Evolutionary conservation across 2,113 vertebrate genomes (phyloP).

Genomic region (Siphamia tubifer): DNA sequence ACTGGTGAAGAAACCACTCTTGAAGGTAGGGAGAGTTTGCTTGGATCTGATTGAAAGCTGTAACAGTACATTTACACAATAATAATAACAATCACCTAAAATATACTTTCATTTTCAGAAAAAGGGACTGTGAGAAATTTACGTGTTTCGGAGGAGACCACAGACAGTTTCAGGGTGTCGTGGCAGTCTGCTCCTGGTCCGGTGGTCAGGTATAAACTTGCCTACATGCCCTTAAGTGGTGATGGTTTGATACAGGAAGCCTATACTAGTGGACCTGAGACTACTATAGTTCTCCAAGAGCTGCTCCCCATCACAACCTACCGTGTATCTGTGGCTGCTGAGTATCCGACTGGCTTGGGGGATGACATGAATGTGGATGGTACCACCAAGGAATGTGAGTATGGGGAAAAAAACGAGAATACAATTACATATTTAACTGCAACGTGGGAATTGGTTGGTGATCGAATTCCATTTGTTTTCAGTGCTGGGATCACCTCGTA

Average conservation of each 20-base stretch:
- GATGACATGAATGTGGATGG: slow-evolving; percentile 83
- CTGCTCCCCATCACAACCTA: slow-evolving; percentile 92
- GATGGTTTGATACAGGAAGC: slow-evolving; percentile 83
- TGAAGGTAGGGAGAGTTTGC: slow-evolving; percentile 81
- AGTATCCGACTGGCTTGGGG: slow-evolving; percentile 86
- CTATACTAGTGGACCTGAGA: slow-evolving; percentile 84
- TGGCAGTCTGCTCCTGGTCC: slow-evolving; percentile 91
- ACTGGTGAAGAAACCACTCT: slow-evolving; percentile 91
- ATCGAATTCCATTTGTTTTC: slow-evolving; percentile 36
- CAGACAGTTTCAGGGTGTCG: slow-evolving; percentile 91
- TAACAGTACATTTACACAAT: neutral
- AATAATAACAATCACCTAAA: neutral
- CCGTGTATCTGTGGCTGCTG: slow-evolving; percentile 88
- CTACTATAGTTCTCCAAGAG: slow-evolving; percentile 85
- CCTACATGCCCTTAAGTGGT: slow-evolving; percentile 82
- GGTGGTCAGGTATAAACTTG: slow-evolving; percentile 88
- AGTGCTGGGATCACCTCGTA: slow-evolving; percentile 90
- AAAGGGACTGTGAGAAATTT: slow-evolving; percentile 88
- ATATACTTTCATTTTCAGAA: slow-evolving; percentile 77
- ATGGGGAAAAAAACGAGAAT: neutral
- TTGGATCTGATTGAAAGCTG: neutral
- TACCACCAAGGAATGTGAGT: slow-evolving; percentile 94
- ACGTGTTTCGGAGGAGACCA: slow-evolving; percentile 91
- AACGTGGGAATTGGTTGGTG: neutral
- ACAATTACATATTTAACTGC: neutral